These are phyloP conservation scores for Junonia oenone DNA, from an alignment of 2,888 invertebrate genomes.

Conservation along the genomic window DNA sequence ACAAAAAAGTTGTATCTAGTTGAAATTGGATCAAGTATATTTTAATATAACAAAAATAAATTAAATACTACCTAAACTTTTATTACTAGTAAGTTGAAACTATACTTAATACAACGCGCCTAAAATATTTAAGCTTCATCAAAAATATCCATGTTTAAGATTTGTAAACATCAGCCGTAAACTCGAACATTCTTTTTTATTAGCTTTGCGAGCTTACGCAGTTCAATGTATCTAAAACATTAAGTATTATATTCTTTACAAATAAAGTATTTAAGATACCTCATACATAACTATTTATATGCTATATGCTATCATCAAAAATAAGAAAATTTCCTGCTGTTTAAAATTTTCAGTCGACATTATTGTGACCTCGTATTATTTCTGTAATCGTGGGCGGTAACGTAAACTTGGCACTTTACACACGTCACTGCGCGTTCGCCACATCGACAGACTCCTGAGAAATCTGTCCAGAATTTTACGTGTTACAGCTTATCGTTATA, in stretches of 20 bases:
- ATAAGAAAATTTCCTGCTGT: conserved; percentile 11
- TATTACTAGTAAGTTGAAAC: too few species aligned
- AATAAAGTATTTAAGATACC: too few species aligned
- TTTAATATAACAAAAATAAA: too few species aligned
- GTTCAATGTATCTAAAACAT: background rate
- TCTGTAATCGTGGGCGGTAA: conserved; percentile 47
- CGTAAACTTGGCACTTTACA: conserved; percentile 67
- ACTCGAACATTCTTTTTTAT: conserved; percentile 31
- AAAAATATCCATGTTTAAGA: conserved; percentile 30
- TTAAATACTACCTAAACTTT: too few species aligned
- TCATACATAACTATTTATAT: too few species aligned
- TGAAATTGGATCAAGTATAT: too few species aligned
- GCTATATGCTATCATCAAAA: background rate
- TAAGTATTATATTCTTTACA: too few species aligned
- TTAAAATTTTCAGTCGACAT: conserved; percentile 32
- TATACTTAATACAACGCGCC: too few species aligned
- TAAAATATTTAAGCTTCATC: conserved; percentile 26
- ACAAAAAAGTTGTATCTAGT: too few species aligned
- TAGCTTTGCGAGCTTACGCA: conserved; percentile 35
- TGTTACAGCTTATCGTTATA: conserved; percentile 42
- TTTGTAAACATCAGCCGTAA: conserved; percentile 35
- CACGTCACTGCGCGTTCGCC: conserved; percentile 39
- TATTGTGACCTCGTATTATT: conserved; percentile 58
- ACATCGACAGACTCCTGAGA: conserved; percentile 41
- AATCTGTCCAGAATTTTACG: conserved; percentile 44